Conservation (phyloP, 2,797 vertebrate genomes). For the Linurgus olivaceus region DNA sequence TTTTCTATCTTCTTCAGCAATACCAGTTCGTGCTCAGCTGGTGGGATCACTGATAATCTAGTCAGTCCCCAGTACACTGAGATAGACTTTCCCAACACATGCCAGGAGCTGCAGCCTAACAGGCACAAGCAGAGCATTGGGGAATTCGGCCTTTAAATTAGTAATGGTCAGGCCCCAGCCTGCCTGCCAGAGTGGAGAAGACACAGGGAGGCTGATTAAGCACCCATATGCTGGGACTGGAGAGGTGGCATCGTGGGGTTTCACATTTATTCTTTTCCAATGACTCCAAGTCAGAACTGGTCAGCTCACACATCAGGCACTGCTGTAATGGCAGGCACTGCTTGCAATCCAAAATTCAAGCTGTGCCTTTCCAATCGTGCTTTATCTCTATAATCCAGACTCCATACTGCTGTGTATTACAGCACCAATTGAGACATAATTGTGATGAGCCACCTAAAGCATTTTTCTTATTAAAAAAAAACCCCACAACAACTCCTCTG, state of each 20-base stretch:
- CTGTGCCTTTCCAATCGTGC: background rate
- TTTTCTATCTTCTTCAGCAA: background rate
- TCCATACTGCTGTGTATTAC: background rate
- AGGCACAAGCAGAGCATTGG: background rate
- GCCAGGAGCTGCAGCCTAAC: background rate
- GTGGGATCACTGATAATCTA: background rate
- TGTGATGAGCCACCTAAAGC: background rate
- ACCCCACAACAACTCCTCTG: background rate
- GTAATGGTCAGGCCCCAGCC: background rate
- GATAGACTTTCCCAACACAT: background rate
- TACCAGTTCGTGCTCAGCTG: background rate
- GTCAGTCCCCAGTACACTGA: background rate
- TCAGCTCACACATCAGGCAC: background rate
- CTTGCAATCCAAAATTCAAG: background rate
- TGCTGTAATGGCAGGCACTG: background rate
- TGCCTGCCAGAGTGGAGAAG: background rate
- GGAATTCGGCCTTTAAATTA: background rate
- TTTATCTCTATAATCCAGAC: background rate
- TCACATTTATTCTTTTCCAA: background rate
- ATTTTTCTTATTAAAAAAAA: background rate
- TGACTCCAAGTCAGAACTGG: background rate
- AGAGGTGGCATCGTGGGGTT: background rate
- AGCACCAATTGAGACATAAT: background rate
- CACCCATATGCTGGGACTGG: background rate
- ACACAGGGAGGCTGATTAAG: background rate